A percentile compares a stretch with the other conserved stretches of the same genome.
Evolutionary conservation across 2,113 vertebrate genomes (phyloP).

Genomic region (Brachionichthys hirsutus): DNA sequence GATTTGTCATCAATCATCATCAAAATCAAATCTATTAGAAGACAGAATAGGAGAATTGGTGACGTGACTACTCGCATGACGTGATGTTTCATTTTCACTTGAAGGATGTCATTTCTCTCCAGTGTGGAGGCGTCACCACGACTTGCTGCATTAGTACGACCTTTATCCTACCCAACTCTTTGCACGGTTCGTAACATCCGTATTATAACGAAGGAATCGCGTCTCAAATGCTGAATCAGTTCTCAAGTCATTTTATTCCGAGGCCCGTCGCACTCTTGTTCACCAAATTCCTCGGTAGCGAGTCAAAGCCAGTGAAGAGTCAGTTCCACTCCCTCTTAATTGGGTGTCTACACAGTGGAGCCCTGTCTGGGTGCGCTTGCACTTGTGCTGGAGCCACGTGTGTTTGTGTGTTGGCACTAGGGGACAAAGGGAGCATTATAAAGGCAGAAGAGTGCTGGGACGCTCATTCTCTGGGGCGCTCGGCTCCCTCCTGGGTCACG

Average conservation of each 20-base stretch:
- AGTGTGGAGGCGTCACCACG: too few species aligned
- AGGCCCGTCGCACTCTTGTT: conserved; percentile 7
- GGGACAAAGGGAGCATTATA: conserved; percentile 76
- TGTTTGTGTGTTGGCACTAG: conserved; percentile 4
- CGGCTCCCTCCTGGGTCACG: conserved; percentile 58
- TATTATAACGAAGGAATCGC: not conserved
- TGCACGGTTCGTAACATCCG: not conserved
- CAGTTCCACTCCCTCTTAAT: conserved; percentile 63
- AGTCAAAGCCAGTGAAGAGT: conserved; percentile 39
- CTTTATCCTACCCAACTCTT: not conserved
- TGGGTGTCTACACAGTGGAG: conserved; percentile 64
- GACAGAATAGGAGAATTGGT: not conserved
- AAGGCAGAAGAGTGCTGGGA: conserved; percentile 39
- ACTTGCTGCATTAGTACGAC: too few species aligned
- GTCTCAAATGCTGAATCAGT: not conserved
- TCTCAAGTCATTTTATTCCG: not conserved
- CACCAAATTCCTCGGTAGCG: conserved; percentile 15
- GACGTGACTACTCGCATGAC: too few species aligned
- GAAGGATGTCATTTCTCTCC: too few species aligned
- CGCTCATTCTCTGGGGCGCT: conserved; percentile 64
- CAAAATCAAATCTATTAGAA: conserved; percentile 3
- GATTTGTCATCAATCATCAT: conserved; percentile 2
- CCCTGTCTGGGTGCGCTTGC: conserved; percentile 29
- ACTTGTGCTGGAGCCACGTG: conserved; percentile 11
- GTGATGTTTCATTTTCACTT: too few species aligned